These are phyloP conservation scores for Microcaecilia unicolor DNA, from an alignment of 2,797 vertebrate species.

Conservation along the genomic window DNA sequence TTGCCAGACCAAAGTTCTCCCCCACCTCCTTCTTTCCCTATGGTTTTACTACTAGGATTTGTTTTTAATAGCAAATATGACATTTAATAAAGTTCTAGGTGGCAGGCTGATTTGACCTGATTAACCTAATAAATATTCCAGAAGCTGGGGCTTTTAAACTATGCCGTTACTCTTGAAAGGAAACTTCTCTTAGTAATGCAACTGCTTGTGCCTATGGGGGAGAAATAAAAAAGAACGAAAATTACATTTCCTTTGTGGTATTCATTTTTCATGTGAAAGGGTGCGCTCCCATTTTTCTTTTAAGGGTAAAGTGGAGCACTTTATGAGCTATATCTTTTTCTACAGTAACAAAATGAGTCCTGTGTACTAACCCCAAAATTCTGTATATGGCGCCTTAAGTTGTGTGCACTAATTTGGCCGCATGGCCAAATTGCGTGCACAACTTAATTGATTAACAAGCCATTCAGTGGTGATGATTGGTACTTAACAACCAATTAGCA, in stretches of 20 bases:
- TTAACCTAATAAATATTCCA: slow-evolving; percentile 23
- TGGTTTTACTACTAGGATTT: slow-evolving; percentile 18
- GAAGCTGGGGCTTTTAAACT: slow-evolving; percentile 10
- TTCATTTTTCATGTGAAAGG: too few species aligned
- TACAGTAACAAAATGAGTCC: too few species aligned
- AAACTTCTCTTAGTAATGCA: not conserved
- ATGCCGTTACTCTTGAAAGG: not conserved
- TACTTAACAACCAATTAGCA: too few species aligned
- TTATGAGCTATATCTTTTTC: not conserved
- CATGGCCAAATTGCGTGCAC: too few species aligned
- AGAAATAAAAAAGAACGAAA: not conserved
- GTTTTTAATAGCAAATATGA: slow-evolving; percentile 29
- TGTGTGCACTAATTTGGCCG: too few species aligned
- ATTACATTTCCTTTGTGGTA: too few species aligned
- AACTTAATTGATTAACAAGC: too few species aligned
- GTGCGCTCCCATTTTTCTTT: not conserved
- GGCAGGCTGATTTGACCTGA: slow-evolving; percentile 13
- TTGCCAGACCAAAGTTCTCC: slow-evolving; percentile 16
- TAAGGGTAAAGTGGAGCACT: not conserved
- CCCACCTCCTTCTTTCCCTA: not conserved
- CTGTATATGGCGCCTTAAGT: too few species aligned
- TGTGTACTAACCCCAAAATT: too few species aligned
- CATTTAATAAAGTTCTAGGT: slow-evolving; percentile 22
- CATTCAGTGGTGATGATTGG: too few species aligned
- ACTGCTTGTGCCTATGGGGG: too few species aligned